These are phyloP conservation scores for Holacanthus passer DNA, from an alignment of 2,113 vertebrate genomes.

Conservation along the genomic window DNA sequence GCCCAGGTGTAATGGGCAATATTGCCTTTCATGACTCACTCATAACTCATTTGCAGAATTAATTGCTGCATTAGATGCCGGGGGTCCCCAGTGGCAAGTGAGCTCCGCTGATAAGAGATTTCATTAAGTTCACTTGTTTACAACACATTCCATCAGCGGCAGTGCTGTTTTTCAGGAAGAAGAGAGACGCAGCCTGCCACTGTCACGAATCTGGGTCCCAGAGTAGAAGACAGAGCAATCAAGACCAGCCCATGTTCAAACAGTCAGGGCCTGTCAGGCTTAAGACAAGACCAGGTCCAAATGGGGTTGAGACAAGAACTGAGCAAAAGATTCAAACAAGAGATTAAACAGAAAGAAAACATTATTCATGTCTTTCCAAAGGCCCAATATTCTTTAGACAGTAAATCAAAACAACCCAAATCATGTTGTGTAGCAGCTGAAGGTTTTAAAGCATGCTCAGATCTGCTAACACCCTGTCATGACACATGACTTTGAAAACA, in stretches of 20 bases:
- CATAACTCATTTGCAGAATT: slow-evolving; percentile 76
- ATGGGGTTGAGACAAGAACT: neutral
- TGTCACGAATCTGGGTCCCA: slow-evolving; percentile 23
- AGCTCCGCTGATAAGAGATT: slow-evolving; percentile 62
- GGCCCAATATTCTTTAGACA: neutral
- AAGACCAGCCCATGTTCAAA: neutral
- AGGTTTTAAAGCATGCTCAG: too few relatives aligned
- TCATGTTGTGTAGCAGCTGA: too few relatives aligned
- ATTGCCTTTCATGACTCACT: slow-evolving; percentile 65
- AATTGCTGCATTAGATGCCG: slow-evolving; percentile 68
- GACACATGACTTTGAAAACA: too few relatives aligned
- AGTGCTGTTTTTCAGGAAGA: slow-evolving; percentile 37
- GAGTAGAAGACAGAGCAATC: neutral
- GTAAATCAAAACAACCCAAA: neutral
- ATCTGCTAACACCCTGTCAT: too few relatives aligned
- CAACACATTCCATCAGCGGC: slow-evolving; percentile 55
- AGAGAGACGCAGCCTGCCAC: slow-evolving; percentile 15
- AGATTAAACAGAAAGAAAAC: neutral
- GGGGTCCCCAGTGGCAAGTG: slow-evolving; percentile 62
- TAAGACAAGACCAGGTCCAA: neutral
- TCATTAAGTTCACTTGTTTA: slow-evolving; percentile 76
- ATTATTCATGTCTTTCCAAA: neutral
- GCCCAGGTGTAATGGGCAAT: slow-evolving; percentile 58
- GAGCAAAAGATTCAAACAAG: neutral
- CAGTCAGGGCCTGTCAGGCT: neutral